Evolutionary conservation across 1,140 invertebrate genomes (phyloP), one percentile per base, ranked within the genome.

Genomic region (Phthorimaea operculella): DNA sequence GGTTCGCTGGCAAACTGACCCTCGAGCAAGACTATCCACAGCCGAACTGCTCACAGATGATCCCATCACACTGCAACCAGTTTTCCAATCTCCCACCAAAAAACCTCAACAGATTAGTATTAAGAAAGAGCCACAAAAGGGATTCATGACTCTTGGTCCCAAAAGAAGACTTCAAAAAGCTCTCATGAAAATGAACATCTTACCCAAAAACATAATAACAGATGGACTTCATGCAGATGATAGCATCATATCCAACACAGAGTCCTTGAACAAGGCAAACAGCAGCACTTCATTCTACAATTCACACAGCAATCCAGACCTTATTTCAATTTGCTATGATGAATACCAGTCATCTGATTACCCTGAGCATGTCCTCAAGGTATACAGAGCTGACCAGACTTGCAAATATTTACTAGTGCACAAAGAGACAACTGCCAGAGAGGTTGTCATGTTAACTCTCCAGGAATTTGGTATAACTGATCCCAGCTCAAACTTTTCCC

Each of bases 361-460:
- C 86, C 97, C 97, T 6, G 98, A 99, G 77, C 96, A 99, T 87
- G 97, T 99, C 34, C 88, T 99, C 0, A 99, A 99, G 88, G 94
- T 96, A n/a, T 96, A 94, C 73, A 94, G 95, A 87, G 90, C 94
- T 18, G 98, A 99, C 88, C 98, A 99, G 87, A 95, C 94, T 4
- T 99, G 94, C 88, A 99, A 99, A 87, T 99, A 98, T 87, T 90
- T 99, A 55, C 89, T 98, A 44, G 95, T 99, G 51, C 96, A 98
- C 78, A 98, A 98, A 89, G 98, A 99, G 83, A 99, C 98, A 2
- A 99, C 96, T 18, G 97, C 98, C 0, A 93, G 97, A 72, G 96
- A 99, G 87, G 97, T 99, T 49, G 97, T 99, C 0, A 99, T 99
- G 96, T 86, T 99, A 56, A 94, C 97, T 1, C 87, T 99, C 33